Base-by-base conservation (phyloP, 2,888 invertebrate genomes). In the Orchesella flavescens region DNA sequence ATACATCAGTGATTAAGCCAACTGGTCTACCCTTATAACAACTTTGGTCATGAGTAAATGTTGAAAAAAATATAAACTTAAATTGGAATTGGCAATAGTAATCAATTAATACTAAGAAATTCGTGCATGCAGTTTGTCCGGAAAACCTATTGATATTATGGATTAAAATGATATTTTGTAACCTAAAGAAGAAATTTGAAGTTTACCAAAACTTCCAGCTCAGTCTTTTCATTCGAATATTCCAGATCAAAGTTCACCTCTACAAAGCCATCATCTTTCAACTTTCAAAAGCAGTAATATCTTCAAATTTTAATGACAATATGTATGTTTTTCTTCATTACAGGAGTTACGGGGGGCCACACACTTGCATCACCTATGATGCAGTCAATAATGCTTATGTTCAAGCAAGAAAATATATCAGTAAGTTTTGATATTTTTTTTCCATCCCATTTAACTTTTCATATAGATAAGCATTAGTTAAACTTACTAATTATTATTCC, bases 341-440 rank as follows among this genome's bases (percentile, higher is more conserved):
- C 92, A 94, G 94, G 85, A 92, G 92, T 19, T 93, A 93, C 89
- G 93, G 93, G 88, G 93, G 93, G 68, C 93, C 94, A 72, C 93
- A 94, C 86, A 94, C 94, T 84, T 97, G 96, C 90, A 96, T 96
- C 90, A 96, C 96, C 5, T 96, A 95, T 90, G 96, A 96, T 89
- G 95, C 96, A 73, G 93, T 96, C 84, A 96, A 96, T 91, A 94
- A 95, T 88, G 96, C 96, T 63, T 96, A 96, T 91, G 91, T 95
- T 87, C 95, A 96, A 90, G 96, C 96, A 71, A 93, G 96, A 89
- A 95, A 95, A 90, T 93, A 96, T 91, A 95, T 96, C 89, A 93
- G 96, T 96, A 92, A 95, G 95, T 94, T 43, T 17, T 10, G 19
- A 23, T 23, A 10, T 23, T 4, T 4, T 34, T 34, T 34, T 34